Conservation (phyloP, 2,797 vertebrate genomes). For the Vespertilio murinus region DNA sequence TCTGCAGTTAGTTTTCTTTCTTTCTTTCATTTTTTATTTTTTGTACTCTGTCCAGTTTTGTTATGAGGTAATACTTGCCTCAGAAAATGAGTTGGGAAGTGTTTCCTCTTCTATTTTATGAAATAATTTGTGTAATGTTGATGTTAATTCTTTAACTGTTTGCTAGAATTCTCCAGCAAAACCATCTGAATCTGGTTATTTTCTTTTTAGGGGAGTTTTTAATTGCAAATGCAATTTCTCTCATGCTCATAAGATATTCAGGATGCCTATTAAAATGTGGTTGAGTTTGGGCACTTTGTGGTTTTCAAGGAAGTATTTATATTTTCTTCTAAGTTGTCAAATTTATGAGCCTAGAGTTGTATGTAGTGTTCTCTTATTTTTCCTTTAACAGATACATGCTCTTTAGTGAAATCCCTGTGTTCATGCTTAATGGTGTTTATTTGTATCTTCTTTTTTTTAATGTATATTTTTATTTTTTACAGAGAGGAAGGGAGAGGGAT, state of each 20-base stretch:
- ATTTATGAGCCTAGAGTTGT: neutral
- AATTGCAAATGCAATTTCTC: conserved; percentile 31
- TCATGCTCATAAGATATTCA: neutral
- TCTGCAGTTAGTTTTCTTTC: neutral
- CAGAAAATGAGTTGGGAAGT: neutral
- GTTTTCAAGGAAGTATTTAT: neutral
- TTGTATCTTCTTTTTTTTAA: neutral
- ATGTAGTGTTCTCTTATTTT: neutral
- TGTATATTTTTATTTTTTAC: neutral
- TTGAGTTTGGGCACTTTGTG: conserved; percentile 7
- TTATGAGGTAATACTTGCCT: neutral
- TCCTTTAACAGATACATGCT: neutral
- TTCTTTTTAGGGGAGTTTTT: neutral
- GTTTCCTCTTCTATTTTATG: conserved; percentile 18
- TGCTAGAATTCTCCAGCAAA: conserved; percentile 27
- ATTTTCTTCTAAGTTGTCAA: conserved; percentile 2
- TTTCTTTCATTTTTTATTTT: neutral
- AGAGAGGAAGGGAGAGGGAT: too few species aligned
- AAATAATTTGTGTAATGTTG: neutral
- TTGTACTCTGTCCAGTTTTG: neutral
- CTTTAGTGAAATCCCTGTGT: neutral
- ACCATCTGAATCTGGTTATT: neutral
- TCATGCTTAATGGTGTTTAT: neutral
- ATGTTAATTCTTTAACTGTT: conserved; percentile 1
- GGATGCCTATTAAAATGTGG: neutral